Evolutionary conservation across 2,797 vertebrate species (phyloP).

Genomic region (Tachyglossus aculeatus): DNA sequence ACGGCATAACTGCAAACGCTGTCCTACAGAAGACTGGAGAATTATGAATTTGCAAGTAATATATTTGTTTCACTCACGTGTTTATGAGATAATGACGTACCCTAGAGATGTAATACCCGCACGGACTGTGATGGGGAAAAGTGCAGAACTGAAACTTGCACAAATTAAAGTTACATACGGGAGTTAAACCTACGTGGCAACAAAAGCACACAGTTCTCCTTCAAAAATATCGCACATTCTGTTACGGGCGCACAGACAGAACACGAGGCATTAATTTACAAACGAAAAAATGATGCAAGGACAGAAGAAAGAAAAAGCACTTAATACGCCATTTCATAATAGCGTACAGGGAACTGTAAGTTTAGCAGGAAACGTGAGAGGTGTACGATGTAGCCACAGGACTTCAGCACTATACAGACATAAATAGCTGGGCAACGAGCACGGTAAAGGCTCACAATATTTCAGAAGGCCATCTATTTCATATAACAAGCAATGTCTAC

Average conservation of each 20-base stretch:
- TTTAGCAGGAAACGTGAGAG: slow-evolving; percentile 42
- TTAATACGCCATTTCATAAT: slow-evolving; percentile 46
- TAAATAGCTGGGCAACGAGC: slow-evolving; percentile 24
- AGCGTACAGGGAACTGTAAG: slow-evolving; percentile 51
- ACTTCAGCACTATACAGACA: slow-evolving; percentile 41
- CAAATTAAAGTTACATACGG: slow-evolving; percentile 53
- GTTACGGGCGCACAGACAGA: slow-evolving; percentile 69
- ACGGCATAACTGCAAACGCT: too few species aligned
- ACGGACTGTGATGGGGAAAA: slow-evolving; percentile 68
- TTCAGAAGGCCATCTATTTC: slow-evolving; percentile 3
- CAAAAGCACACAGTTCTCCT: slow-evolving; percentile 60
- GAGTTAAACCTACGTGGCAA: slow-evolving; percentile 62
- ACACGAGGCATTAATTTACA: slow-evolving; percentile 79
- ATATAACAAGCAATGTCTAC: too few species aligned
- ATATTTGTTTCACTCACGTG: slow-evolving; percentile 60
- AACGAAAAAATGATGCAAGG: slow-evolving; percentile 70
- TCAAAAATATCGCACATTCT: slow-evolving; percentile 87
- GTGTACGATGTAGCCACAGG: slow-evolving; percentile 35
- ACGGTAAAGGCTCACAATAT: slow-evolving; percentile 25
- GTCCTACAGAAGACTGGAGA: slow-evolving; percentile 45
- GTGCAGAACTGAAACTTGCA: slow-evolving; percentile 71
- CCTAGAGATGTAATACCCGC: slow-evolving; percentile 71
- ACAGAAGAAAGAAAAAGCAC: slow-evolving; percentile 58
- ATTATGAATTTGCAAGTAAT: slow-evolving; percentile 39
- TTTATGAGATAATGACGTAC: slow-evolving; percentile 48